Base-by-base conservation (phyloP, 2,113 vertebrate genomes). In the Tetrao urogallus region DNA sequence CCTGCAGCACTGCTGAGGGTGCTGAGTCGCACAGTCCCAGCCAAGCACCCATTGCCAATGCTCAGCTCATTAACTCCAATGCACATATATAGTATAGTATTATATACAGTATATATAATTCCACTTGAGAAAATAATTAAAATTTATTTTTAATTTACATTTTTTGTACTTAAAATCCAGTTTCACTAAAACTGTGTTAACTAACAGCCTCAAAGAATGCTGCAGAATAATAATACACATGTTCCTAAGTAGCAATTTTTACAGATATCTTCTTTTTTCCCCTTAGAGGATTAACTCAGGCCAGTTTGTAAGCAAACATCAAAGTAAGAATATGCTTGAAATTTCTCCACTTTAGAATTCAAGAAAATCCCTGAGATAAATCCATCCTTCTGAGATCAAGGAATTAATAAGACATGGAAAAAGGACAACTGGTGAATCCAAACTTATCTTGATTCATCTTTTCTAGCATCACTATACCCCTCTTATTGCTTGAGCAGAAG, bases 1-100 rank as follows among this genome's bases (percentile, higher is more conserved):
- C 28, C 20, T 21, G 10, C 25, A 18, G 56, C 36, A 72, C 52
- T 0, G 1, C 63, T 47, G 43, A 25, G 40, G 25, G 52, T 56
- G 85, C 85, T 76, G 74, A 89, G 63, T 58, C 42, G 47, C 0
- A 0, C 13, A 74, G 4, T 20, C 32, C 57, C 36, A 69, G 4
- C 66, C 11, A 50, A 25, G 0, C 38, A 42, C 28, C 2, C 2
- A 1, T 34, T 67, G 42, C 52, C 32, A 0, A 0, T 4, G 47
- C 16, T 27, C 57, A 42, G 47, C 24, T 16, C 8, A 7, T 6
- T 2, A 0, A 16, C 11, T 52, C 9, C 58, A 65, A 19, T 15
- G 28, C 28, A 38, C 42, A 38, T 38, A 38, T 38, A 38, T 38
- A 38, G n/a, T n/a, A n/a, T n/a, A n/a, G 38, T 38, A 38, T 38